These are phyloP conservation scores for Urocynchramus pylzowi DNA, from an alignment of 2,113 vertebrate genomes.

Conservation along the genomic window DNA sequence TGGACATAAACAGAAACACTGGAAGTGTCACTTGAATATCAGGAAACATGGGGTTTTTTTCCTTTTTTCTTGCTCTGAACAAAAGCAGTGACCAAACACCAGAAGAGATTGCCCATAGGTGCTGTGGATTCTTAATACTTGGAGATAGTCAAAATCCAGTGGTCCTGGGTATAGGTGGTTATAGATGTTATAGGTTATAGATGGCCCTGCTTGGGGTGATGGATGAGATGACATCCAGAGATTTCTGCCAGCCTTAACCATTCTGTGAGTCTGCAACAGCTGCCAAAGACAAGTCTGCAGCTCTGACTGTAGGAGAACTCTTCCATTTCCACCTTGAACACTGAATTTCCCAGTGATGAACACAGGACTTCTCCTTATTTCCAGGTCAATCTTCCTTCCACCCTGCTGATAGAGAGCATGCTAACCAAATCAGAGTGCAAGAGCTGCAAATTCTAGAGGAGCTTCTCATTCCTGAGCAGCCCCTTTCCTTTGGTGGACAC, in stretches of 20 bases:
- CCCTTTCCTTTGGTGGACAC: background rate
- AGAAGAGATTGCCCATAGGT: background rate
- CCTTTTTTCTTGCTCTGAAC: background rate
- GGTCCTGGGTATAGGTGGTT: no score
- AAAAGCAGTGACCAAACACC: background rate
- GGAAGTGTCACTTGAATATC: background rate
- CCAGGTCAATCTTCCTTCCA: background rate
- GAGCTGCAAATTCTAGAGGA: background rate
- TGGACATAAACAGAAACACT: background rate
- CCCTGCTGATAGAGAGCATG: background rate
- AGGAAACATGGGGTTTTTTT: background rate
- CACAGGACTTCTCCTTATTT: background rate
- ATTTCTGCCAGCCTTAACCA: background rate
- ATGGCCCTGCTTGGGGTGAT: background rate
- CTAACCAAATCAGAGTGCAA: background rate
- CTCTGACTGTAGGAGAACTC: background rate
- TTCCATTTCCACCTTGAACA: background rate
- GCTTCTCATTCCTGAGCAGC: background rate
- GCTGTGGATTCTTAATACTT: background rate
- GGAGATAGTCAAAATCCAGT: background rate
- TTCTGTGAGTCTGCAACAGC: background rate
- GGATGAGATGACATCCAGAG: background rate
- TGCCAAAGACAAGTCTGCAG: background rate
- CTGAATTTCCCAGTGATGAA: background rate
- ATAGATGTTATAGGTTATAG: accelerated